A percentile compares a stretch with the other conserved stretches of the same genome.
These are phyloP conservation scores for Morpho deidamia DNA, from an alignment of 2,888 invertebrate species.

Conservation along the genomic window DNA sequence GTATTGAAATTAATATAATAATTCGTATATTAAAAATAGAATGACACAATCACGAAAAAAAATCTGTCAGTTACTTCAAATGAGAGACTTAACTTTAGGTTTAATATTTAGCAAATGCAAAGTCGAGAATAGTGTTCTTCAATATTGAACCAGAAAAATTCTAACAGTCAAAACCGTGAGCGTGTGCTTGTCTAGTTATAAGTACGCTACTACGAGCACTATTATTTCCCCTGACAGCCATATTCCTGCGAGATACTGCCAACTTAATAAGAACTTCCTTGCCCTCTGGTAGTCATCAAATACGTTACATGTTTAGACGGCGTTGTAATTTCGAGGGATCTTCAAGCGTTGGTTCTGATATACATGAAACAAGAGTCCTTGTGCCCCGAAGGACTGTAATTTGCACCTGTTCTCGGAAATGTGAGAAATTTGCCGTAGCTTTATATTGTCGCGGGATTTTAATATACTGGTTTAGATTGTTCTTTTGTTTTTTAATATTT, in stretches of 20 bases:
- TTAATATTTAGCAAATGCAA: too few species aligned
- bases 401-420: constrained; percentile 68
- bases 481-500: constrained; percentile 1
- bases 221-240: constrained; percentile 68
- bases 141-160: too few species aligned
- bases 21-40: too few species aligned
- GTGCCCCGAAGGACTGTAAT: constrained; percentile 59
- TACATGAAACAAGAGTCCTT: constrained; percentile 55
- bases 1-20: too few species aligned
- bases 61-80: too few species aligned
- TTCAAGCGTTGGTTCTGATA: constrained; percentile 39
- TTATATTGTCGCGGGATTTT: constrained; percentile 35
- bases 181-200: constrained; percentile 34
- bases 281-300: constrained; percentile 34
- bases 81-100: too few species aligned
- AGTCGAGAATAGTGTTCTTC: too few species aligned
- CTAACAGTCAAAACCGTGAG: background rate
- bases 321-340: constrained; percentile 41
- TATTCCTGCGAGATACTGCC: constrained; percentile 59
- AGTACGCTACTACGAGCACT: constrained; percentile 46
- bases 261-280: constrained; percentile 45
- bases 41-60: too few species aligned
- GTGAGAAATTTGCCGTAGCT: constrained; percentile 63
- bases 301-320: constrained; percentile 23
- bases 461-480: constrained; percentile 24